These are phyloP conservation scores for Lasioglossum calceatum DNA, from an alignment of 2,888 invertebrate genomes.

Conservation along the genomic window DNA sequence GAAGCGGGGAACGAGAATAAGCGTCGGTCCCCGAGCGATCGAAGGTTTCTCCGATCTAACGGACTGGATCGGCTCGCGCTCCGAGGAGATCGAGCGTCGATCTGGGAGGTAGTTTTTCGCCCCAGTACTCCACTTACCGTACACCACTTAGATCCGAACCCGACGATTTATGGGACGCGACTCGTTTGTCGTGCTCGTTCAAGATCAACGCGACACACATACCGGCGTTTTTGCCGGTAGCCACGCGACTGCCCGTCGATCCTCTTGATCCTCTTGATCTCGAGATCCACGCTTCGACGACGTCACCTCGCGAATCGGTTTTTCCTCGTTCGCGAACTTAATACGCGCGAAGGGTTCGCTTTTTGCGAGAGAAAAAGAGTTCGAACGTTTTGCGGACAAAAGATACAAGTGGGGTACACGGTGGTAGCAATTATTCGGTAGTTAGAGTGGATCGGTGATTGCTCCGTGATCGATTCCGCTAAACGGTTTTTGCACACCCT, in stretches of 20 bases:
- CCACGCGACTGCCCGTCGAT: slow-evolving; percentile 34
- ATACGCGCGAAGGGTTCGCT: background rate
- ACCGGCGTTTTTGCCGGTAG: slow-evolving; percentile 51
- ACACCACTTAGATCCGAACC: slow-evolving; percentile 75
- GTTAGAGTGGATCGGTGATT: background rate
- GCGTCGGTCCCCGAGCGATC: slow-evolving; percentile 40
- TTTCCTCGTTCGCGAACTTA: background rate
- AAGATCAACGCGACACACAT: slow-evolving; percentile 71
- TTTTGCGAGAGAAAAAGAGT: background rate
- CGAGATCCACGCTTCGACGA: background rate
- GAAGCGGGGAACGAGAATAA: slow-evolving; percentile 26
- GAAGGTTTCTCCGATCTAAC: slow-evolving; percentile 78
- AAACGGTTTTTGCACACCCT: slow-evolving; percentile 4
- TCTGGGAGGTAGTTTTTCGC: slow-evolving; percentile 81
- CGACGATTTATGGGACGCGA: slow-evolving; percentile 77
- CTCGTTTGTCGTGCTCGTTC: slow-evolving; percentile 68
- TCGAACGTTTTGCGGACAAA: background rate
- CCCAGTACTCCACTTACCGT: slow-evolving; percentile 82
- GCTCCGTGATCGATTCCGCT: background rate
- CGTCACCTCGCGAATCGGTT: background rate
- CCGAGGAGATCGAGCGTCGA: slow-evolving; percentile 65
- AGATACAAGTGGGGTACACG: background rate
- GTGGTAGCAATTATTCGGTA: background rate
- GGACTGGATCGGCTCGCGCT: slow-evolving; percentile 68
- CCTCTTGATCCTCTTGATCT: background rate